These are phyloP conservation scores for Dryadula phaetusa DNA, from an alignment of 2,888 invertebrate species.

Conservation along the genomic window DNA sequence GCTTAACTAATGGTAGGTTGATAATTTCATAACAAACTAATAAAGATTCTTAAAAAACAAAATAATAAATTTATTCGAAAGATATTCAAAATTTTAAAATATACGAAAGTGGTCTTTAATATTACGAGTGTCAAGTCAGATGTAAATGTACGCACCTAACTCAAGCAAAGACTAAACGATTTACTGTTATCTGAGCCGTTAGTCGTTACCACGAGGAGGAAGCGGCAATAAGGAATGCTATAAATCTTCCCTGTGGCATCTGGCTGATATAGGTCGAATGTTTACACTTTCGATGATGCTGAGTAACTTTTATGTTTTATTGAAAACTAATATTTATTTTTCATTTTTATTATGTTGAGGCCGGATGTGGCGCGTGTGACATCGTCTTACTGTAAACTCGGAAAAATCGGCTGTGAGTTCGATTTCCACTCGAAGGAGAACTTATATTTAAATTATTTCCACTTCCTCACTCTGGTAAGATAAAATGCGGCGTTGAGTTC, in stretches of 20 bases:
- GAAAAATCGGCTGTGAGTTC: no score
- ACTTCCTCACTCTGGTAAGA: no score
- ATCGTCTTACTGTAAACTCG: no score
- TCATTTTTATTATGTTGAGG: neutral
- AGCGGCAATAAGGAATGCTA: conserved; percentile 31
- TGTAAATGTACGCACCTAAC: conserved; percentile 18
- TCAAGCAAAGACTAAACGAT: conserved; percentile 18
- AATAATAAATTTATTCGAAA: neutral
- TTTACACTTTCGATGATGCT: neutral
- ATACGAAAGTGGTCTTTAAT: neutral
- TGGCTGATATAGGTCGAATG: conserved; percentile 18
- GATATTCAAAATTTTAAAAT: neutral
- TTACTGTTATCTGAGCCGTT: conserved; percentile 32
- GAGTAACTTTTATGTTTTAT: neutral
- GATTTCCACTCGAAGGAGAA: no score
- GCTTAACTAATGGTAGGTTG: no score
- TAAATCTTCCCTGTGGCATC: conserved; percentile 26
- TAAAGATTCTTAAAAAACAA: no score
- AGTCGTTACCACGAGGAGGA: conserved; percentile 25
- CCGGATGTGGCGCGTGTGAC: no score
- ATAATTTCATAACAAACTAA: neutral
- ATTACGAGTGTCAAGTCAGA: neutral
- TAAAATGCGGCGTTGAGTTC: no score
- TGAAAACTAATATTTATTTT: neutral
- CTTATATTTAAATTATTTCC: no score